Conservation (phyloP, 2,113 vertebrate species). For the Nibea coibor region DNA sequence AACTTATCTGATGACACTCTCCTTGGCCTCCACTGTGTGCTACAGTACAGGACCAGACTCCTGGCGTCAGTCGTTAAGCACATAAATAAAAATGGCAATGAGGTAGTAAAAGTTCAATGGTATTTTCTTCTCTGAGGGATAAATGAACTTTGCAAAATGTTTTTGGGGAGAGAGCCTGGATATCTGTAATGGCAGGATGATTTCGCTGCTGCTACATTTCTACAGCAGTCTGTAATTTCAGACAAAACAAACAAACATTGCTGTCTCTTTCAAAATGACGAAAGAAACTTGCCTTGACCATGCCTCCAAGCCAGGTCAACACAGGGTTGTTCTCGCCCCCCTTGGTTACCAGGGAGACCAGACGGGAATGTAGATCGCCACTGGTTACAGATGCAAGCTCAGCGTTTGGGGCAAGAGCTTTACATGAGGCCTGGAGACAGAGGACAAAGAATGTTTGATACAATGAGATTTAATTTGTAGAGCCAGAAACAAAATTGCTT, state of each 20-base stretch:
- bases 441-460: neutral
- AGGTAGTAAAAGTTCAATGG: neutral
- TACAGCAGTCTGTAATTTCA: neutral
- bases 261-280: neutral
- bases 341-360: conserved; percentile 76
- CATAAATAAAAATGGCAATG: neutral
- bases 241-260: neutral
- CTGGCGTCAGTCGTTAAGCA: neutral
- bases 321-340: conserved; percentile 57
- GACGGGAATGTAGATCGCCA: conserved; percentile 66
- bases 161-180: neutral
- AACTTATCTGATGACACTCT: conserved; percentile 67
- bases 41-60: conserved; percentile 19
- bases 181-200: too few species aligned
- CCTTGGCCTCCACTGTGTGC: conserved; percentile 58
- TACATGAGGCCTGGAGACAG: conserved; percentile 66
- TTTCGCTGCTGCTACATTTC: neutral
- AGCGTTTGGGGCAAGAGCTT: conserved; percentile 54
- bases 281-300: conserved; percentile 66
- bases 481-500: neutral
- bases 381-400: conserved; percentile 76
- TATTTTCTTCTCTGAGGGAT: too few species aligned
- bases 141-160: neutral
- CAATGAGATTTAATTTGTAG: neutral
- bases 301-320: conserved; percentile 80